Base-by-base conservation (phyloP, 2,797 vertebrate species). In the Oryzias dopingdopingensis region DNA sequence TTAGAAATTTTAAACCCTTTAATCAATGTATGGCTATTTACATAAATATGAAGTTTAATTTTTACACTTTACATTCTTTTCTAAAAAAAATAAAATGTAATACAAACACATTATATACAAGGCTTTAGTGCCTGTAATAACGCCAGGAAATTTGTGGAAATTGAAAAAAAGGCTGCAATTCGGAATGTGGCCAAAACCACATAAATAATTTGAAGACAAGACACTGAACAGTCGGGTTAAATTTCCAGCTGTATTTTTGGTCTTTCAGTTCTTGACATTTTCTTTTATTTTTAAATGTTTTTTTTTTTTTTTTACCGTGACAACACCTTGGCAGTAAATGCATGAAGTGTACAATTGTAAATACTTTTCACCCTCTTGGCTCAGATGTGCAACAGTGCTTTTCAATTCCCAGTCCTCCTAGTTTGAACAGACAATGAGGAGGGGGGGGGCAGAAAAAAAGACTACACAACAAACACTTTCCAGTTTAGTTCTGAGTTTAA, bases 401-500 rank as follows among this genome's bases (percentile, higher is more conserved):
- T 16, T 29, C 40, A 47, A 50, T 42, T 42, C 18, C 14, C n/a
- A 12, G 12, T 15, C 14, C 22, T 12, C 41, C 55, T 48, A 64
- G n/a, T 20, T 10, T 20, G 45, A 22, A 47, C 18, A 47, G n/a
- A n/a, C 13, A 26, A 29, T 14, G 43, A 57, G 29, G 1, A 6
- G 1, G 10, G 32, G 8, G 1, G 10, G 32, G 3, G 7, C 6
- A 7, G 12, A 79, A 29, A 80, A 70, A 79, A 70, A 69, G 54
- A 82, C 59, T 49, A 74, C 67, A 46, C 52, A 42, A 52, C 37
- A 52, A 56, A 76, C 57, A 71, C 72, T 65, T 70, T 87, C 82
- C 84, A 88, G 82, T 86, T 85, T 86, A 80, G 82, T 83, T 89
- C 83, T 67, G 81, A 81, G 82, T 90, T 91, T 90, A 91, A 88